These are phyloP conservation scores for Baronia brevicornis DNA, from an alignment of 2,888 invertebrate genomes.

Conservation along the genomic window DNA sequence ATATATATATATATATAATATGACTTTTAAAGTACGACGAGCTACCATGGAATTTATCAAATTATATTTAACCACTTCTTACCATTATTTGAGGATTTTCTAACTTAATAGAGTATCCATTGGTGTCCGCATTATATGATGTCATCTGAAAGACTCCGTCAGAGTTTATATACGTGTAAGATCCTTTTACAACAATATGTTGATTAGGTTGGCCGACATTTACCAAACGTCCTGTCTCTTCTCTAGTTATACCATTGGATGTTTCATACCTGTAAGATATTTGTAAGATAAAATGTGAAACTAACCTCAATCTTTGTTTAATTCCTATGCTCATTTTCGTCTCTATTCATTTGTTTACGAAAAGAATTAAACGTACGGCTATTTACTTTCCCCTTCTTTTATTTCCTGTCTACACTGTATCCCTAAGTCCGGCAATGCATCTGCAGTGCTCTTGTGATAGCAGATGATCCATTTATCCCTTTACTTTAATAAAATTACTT, in stretches of 20 bases:
- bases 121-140: conserved; percentile 30
- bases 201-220: conserved; percentile 31
- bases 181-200: conserved; percentile 30
- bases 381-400: too few species aligned
- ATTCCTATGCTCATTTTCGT: too few species aligned
- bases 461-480: too few species aligned
- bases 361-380: too few species aligned
- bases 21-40: too few species aligned
- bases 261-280: conserved; percentile 75
- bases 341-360: too few species aligned
- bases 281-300: too few species aligned
- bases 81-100: conserved; percentile 2
- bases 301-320: too few species aligned
- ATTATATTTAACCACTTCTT: not conserved
- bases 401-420: too few species aligned
- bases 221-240: conserved; percentile 75
- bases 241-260: conserved; percentile 78
- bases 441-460: too few species aligned
- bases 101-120: conserved; percentile 24
- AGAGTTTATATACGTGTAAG: conserved; percentile 30
- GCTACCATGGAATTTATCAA: not conserved
- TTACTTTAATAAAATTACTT: too few species aligned
- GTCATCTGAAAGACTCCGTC: conserved; percentile 26
- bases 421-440: too few species aligned
- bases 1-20: not conserved